phyloP scores from a whole-genome alignment of 2,113 vertebrate genomes.

The Prunella fulvescens region DNA sequence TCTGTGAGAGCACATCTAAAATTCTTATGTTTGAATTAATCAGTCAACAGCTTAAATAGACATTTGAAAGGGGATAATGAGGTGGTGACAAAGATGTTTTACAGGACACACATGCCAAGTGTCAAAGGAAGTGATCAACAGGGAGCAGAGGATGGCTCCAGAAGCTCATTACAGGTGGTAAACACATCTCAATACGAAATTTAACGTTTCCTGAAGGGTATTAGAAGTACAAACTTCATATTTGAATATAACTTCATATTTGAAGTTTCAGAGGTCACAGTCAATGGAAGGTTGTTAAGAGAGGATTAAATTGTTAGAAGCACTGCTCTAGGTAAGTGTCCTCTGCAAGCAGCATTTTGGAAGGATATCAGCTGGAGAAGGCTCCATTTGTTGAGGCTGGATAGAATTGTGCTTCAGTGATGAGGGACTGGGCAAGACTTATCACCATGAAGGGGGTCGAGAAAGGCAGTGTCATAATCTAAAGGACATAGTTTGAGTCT shows the following conservation, averaged over 20 bases:
- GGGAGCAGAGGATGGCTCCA: background rate
- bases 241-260: background rate
- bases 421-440: background rate
- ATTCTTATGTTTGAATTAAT: background rate
- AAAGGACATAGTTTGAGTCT: background rate
- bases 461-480: background rate
- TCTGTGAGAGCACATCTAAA: background rate
- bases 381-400: background rate
- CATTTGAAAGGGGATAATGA: background rate
- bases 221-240: background rate
- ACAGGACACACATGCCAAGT: background rate
- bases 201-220: background rate
- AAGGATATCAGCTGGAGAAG: background rate
- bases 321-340: background rate
- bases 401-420: background rate
- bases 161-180: background rate
- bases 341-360: background rate
- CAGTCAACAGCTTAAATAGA: background rate
- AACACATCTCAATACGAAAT: background rate
- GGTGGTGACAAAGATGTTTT: background rate
- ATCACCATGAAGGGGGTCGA: background rate
- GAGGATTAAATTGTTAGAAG: background rate
- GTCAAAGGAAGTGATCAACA: background rate
- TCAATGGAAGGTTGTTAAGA: background rate
- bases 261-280: background rate